Percentiles rank a stretch among this genome's conserved stretches.
Conservation (phyloP, 2,113 vertebrate species). For the Eulacestoma nigropectus region DNA sequence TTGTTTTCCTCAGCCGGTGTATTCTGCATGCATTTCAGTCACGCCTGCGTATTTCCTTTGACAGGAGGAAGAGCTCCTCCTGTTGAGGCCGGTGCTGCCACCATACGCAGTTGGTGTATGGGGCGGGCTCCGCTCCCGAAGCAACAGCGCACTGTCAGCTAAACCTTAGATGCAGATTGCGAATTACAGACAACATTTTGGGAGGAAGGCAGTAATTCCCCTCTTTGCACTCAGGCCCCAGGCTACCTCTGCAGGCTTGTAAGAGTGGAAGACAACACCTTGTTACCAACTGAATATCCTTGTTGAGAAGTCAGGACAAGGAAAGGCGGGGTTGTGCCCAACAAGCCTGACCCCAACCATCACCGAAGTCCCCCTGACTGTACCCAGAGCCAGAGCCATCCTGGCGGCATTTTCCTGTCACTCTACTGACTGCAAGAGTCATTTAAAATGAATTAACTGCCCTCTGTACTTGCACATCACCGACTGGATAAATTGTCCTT, state of each 20-base stretch:
- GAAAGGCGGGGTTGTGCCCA: background rate
- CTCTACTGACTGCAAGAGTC: background rate
- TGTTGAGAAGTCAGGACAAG: background rate
- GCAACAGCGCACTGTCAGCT: background rate
- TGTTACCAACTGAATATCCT: background rate
- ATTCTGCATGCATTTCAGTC: background rate
- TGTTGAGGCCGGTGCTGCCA: background rate
- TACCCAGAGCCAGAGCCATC: background rate
- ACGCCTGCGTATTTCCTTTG: background rate
- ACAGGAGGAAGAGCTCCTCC: background rate
- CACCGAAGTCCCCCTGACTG: fast-evolving
- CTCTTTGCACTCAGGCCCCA: background rate
- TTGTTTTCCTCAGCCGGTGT: background rate
- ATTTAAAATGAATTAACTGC: background rate
- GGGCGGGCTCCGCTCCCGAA: fast-evolving
- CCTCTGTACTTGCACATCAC: background rate
- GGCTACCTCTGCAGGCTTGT: background rate
- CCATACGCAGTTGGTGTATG: fast-evolving
- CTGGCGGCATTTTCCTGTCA: background rate
- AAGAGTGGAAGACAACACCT: background rate
- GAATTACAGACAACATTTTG: background rate
- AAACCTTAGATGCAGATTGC: background rate
- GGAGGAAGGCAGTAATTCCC: background rate
- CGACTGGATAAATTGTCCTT: background rate
- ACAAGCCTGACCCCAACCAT: background rate